Percentiles rank a stretch among this genome's conserved stretches.
Evolutionary conservation across 2,888 invertebrate genomes (phyloP).

Genomic region (Eupeodes latifasciatus): DNA sequence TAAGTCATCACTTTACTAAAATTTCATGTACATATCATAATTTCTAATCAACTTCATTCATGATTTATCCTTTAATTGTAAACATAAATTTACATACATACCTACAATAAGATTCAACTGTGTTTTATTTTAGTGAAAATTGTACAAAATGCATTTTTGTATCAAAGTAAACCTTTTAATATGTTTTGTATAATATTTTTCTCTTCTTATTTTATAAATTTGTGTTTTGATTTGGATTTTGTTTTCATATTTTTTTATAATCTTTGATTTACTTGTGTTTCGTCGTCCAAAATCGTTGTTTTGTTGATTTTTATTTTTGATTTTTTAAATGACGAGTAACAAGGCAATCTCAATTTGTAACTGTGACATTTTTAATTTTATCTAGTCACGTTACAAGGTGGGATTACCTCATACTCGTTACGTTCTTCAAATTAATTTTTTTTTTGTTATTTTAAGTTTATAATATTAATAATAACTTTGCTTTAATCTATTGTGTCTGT

Average conservation of each 20-base stretch:
- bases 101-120: no score
- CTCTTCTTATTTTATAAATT: conserved; percentile 15
- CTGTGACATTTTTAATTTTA: conserved; percentile 88
- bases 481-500: conserved; percentile 55
- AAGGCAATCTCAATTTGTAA: conserved; percentile 99
- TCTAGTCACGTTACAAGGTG: conserved; percentile 84
- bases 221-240: conserved; percentile 37
- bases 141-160: no score
- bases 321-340: conserved; percentile 84
- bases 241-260: conserved; percentile 80
- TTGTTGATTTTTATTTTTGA: conserved; percentile 44
- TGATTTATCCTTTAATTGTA: no score
- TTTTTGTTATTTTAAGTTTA: conserved; percentile 79
- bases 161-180: no score
- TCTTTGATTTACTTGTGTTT: conserved; percentile 73
- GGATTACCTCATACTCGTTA: conserved; percentile 82
- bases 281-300: conserved; percentile 51
- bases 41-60: no score
- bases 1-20: no score
- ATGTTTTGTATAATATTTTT: not conserved
- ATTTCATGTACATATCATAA: no score
- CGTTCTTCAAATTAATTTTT: conserved; percentile 78
- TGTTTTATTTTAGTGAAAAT: no score
- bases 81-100: no score
- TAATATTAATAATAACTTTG: conserved; percentile 76